Evolutionary conservation across 2,888 invertebrate genomes (phyloP).

Genomic region (Drosophila barbarae): DNA sequence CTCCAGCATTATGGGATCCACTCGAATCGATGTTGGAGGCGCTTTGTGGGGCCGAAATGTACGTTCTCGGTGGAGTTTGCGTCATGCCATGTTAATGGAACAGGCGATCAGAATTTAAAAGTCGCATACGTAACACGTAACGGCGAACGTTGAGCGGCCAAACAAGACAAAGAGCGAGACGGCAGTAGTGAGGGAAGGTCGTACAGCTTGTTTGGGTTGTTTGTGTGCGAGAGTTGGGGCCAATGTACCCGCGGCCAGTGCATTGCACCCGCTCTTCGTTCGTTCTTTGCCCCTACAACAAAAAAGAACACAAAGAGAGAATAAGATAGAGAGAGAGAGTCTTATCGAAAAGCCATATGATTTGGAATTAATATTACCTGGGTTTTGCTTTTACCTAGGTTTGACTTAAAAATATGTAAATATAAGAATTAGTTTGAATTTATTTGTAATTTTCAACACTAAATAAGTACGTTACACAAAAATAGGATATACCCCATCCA

Average conservation of each 20-base stretch:
- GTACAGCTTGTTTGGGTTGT: slow-evolving; percentile 19
- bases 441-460: too few relatives aligned
- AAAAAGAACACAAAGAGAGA: neutral
- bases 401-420: neutral
- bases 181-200: slow-evolving; percentile 47
- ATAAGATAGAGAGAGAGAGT: neutral
- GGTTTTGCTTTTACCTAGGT: neutral
- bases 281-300: slow-evolving; percentile 6
- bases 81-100: slow-evolving; percentile 80
- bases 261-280: slow-evolving; percentile 55
- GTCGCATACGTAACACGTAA: slow-evolving; percentile 56
- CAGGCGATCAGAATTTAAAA: slow-evolving; percentile 63
- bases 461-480: too few relatives aligned
- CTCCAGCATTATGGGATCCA: slow-evolving; percentile 19
- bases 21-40: slow-evolving; percentile 9
- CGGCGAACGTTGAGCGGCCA: slow-evolving; percentile 43
- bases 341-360: neutral
- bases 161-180: slow-evolving; percentile 49
- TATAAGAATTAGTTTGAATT: neutral
- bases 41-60: slow-evolving; percentile 57
- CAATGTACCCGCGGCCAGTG: slow-evolving; percentile 65
- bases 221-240: slow-evolving; percentile 50
- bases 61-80: slow-evolving; percentile 78
- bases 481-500: too few relatives aligned
- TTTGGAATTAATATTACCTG: neutral